phyloP scores from a whole-genome alignment of 2,113 vertebrate species.

The Coracopsis vasa region DNA sequence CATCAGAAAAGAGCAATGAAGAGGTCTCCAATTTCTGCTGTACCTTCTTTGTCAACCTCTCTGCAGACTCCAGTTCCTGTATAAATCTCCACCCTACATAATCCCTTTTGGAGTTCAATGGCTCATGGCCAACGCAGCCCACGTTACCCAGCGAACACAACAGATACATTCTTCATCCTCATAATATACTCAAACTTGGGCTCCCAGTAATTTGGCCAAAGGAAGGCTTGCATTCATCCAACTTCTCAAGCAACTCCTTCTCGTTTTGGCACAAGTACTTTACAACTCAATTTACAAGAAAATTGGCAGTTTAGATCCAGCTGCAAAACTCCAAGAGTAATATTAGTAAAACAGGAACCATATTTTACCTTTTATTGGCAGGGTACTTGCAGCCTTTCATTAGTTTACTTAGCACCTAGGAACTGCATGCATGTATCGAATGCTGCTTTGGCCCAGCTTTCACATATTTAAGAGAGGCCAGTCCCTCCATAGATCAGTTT shows the following conservation, averaged over 20 bases:
- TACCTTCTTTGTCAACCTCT: slow-evolving; percentile 10
- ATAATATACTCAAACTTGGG: slow-evolving; percentile 30
- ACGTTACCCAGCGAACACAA: background rate
- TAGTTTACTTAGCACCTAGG: slow-evolving; percentile 61
- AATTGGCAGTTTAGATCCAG: slow-evolving; percentile 20
- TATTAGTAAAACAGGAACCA: slow-evolving; percentile 51
- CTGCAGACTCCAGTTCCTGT: background rate
- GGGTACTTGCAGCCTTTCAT: slow-evolving; percentile 15
- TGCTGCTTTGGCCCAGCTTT: slow-evolving; percentile 55
- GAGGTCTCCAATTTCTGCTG: slow-evolving; percentile 43
- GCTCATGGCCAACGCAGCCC: background rate
- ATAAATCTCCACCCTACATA: slow-evolving; percentile 12
- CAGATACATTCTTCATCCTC: slow-evolving; percentile 45
- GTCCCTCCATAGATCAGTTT: slow-evolving; percentile 46
- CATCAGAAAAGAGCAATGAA: background rate
- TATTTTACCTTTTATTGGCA: slow-evolving; percentile 51
- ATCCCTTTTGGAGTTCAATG: background rate
- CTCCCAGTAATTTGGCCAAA: slow-evolving; percentile 40
- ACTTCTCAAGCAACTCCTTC: slow-evolving; percentile 49
- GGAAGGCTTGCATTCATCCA: slow-evolving; percentile 42
- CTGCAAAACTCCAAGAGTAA: slow-evolving; percentile 51
- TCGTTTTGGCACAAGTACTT: slow-evolving; percentile 54
- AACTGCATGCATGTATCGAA: slow-evolving; percentile 10
- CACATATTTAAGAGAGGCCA: background rate
- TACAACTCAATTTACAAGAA: slow-evolving; percentile 59